A percentile compares a stretch with the other conserved stretches of the same genome.
Evolutionary conservation across 2,888 invertebrate genomes (phyloP).

Genomic region (Sminthurinus aureus): DNA sequence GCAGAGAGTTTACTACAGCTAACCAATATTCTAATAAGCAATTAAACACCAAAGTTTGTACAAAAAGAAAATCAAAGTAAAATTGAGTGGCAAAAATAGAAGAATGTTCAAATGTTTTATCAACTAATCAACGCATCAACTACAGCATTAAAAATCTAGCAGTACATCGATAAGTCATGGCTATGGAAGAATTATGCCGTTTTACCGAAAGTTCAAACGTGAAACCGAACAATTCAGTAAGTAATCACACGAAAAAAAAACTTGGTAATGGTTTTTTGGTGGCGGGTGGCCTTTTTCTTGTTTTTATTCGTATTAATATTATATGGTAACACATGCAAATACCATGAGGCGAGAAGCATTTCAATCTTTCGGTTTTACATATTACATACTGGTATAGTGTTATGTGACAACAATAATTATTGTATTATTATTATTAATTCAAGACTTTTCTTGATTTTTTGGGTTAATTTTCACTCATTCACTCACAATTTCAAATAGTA

Average conservation of each 20-base stretch:
- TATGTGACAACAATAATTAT: too few relatives aligned
- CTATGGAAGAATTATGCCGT: constrained; percentile 8
- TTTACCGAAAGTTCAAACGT: background rate
- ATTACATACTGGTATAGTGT: too few relatives aligned
- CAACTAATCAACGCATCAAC: background rate
- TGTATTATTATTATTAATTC: too few relatives aligned
- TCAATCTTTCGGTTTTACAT: background rate
- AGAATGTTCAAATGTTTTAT: background rate
- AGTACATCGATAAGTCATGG: background rate
- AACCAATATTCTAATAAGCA: background rate
- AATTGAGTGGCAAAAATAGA: background rate
- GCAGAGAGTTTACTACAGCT: constrained; percentile 20
- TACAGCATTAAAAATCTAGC: background rate
- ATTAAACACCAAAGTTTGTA: background rate
- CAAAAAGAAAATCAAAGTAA: background rate
- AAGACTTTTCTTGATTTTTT: too few relatives aligned
- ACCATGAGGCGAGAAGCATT: constrained; percentile 18
- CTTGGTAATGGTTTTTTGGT: constrained; percentile 1
- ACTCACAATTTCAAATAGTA: too few relatives aligned
- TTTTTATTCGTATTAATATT: constrained; percentile 30
- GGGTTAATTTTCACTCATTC: too few relatives aligned
- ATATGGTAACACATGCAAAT: constrained; percentile 34
- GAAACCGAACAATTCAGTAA: constrained; percentile 5
- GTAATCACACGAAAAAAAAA: constrained; percentile 10
- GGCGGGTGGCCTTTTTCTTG: background rate